A percentile compares a stretch with the other conserved stretches of the same genome.
phyloP scores from a whole-genome alignment of 2,113 vertebrate genomes.

The Pseudorhombus dupliciocellatus region DNA sequence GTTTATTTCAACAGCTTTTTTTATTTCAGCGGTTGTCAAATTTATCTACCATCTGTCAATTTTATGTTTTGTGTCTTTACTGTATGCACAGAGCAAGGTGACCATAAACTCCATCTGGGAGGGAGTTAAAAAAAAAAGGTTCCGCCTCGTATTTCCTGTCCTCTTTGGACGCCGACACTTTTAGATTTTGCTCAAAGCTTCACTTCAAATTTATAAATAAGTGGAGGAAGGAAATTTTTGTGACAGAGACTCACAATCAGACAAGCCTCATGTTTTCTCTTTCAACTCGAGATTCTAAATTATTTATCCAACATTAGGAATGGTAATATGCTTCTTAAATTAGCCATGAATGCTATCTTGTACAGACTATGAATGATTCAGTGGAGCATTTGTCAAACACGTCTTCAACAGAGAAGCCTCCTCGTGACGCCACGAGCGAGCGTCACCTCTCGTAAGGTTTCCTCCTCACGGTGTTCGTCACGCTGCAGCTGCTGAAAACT shows the following conservation, averaged over 20 bases:
- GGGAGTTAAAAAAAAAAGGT: constrained; percentile 3
- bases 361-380: constrained; percentile 49
- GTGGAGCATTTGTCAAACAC: constrained; percentile 35
- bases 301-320: constrained; percentile 33
- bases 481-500: neutral
- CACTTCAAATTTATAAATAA: neutral
- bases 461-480: too few relatives aligned
- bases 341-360: constrained; percentile 52
- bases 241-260: constrained; percentile 1
- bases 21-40: constrained; percentile 49
- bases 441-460: neutral
- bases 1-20: constrained; percentile 34
- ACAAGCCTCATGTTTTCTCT: neutral
- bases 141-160: constrained; percentile 1
- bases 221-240: neutral
- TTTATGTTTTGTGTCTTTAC: constrained; percentile 61
- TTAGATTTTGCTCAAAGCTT: neutral
- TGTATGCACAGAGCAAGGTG: constrained; percentile 43
- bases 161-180: neutral
- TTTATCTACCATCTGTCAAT: constrained; percentile 62
- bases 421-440: fast-evolving
- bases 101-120: constrained; percentile 58
- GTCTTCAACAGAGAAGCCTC: neutral
- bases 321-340: constrained; percentile 46
- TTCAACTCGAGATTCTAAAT: constrained; percentile 20